These are phyloP conservation scores for Neofelis nebulosa DNA, from an alignment of 2,113 vertebrate species.

Conservation along the genomic window DNA sequence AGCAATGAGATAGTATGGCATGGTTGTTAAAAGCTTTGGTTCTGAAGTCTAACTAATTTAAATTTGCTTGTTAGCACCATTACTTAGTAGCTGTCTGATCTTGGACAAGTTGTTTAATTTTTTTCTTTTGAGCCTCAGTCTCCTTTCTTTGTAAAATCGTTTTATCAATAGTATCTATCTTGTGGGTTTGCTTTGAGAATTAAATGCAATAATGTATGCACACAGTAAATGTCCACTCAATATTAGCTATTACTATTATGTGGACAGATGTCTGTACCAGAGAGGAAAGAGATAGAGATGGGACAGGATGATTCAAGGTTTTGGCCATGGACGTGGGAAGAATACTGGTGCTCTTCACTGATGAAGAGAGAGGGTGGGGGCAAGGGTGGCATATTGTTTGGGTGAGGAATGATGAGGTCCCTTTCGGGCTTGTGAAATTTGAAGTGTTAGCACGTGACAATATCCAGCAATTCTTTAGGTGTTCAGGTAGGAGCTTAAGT, in stretches of 20 bases:
- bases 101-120: neutral
- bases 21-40: neutral
- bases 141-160: neutral
- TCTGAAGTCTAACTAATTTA: neutral
- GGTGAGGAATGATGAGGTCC: neutral
- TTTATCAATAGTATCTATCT: neutral
- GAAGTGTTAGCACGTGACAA: neutral
- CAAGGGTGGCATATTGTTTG: neutral
- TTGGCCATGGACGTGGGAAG: neutral
- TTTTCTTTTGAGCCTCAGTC: neutral
- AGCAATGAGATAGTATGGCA: neutral
- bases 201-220: neutral
- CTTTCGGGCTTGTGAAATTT: neutral
- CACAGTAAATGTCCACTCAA: neutral
- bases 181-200: neutral
- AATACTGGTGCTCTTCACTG: neutral
- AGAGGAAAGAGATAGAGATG: neutral
- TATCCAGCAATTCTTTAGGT: neutral
- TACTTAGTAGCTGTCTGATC: neutral
- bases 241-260: neutral
- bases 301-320: neutral
- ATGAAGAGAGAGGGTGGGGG: neutral
- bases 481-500: neutral
- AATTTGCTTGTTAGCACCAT: neutral
- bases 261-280: neutral